Evolutionary conservation across 2,797 vertebrate genomes (phyloP).

Genomic region (Choloepus didactylus): DNA sequence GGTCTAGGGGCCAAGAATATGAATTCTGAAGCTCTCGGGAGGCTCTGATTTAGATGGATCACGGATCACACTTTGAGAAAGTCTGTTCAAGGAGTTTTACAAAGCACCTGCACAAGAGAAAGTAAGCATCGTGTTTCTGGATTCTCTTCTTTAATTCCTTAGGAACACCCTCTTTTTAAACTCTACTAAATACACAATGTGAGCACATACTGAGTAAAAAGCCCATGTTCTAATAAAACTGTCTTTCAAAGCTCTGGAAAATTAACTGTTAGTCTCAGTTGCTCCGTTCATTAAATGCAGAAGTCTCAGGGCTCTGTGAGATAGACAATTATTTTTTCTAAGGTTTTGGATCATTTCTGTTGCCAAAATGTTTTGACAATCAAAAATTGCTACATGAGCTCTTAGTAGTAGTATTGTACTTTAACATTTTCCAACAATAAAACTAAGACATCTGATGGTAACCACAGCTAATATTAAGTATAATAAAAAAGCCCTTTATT

Average conservation of each 20-base stretch:
- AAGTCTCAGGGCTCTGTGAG: background rate
- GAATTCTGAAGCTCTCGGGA: background rate
- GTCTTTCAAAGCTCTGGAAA: background rate
- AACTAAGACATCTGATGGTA: background rate
- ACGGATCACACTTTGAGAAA: rapidly evolving
- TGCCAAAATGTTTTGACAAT: constrained; percentile 62
- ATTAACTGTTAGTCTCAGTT: background rate
- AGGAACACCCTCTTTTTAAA: background rate
- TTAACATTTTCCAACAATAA: background rate
- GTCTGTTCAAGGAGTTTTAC: background rate
- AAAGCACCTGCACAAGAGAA: background rate
- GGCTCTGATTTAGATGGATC: background rate
- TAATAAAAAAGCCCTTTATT: background rate
- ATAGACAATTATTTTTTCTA: constrained; percentile 39
- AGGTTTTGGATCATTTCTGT: constrained; percentile 17
- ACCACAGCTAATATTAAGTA: constrained; percentile 45
- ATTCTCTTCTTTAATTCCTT: background rate
- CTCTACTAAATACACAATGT: background rate
- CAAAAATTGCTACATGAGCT: constrained; percentile 1
- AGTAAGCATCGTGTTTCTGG: background rate
- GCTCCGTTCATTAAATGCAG: background rate
- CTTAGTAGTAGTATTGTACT: background rate
- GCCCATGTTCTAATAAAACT: background rate
- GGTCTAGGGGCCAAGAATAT: background rate
- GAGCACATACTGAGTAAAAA: background rate